These are phyloP conservation scores for Marmota flaviventris DNA, from an alignment of 2,113 vertebrate genomes.

Conservation along the genomic window DNA sequence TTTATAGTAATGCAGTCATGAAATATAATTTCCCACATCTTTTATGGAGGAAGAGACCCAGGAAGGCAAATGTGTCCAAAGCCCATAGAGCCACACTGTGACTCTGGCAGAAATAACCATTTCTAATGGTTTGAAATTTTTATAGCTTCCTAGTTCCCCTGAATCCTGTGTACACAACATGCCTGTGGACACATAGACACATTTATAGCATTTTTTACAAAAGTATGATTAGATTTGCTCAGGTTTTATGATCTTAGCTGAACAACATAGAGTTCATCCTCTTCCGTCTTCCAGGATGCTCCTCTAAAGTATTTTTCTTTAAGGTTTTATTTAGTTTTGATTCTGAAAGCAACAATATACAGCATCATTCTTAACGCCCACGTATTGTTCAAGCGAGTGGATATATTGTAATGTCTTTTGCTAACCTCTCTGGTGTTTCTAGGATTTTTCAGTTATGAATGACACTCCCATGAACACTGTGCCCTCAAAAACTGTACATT, in stretches of 20 bases:
- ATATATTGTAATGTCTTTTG: not conserved
- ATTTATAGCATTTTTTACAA: not conserved
- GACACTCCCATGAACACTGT: not conserved
- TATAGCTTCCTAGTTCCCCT: not conserved
- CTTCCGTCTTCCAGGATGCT: not conserved
- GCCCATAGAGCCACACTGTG: not conserved
- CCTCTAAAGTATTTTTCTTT: constrained; percentile 18
- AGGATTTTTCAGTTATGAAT: not conserved
- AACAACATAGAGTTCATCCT: not conserved
- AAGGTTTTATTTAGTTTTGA: constrained; percentile 5
- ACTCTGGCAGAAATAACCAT: not conserved
- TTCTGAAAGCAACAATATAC: not conserved
- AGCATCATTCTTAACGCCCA: not conserved
- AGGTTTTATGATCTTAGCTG: not conserved
- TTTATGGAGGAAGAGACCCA: not conserved
- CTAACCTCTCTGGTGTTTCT: not conserved
- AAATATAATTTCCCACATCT: not conserved
- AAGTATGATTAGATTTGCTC: not conserved
- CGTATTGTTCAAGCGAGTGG: not conserved
- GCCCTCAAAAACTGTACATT: too few relatives aligned
- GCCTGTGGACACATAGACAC: not conserved
- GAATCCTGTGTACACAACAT: not conserved
- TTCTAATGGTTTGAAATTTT: not conserved
- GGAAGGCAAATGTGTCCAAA: not conserved
- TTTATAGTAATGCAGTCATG: not conserved